Conservation (phyloP, 2,113 vertebrate species). For the Dascyllus trimaculatus region DNA sequence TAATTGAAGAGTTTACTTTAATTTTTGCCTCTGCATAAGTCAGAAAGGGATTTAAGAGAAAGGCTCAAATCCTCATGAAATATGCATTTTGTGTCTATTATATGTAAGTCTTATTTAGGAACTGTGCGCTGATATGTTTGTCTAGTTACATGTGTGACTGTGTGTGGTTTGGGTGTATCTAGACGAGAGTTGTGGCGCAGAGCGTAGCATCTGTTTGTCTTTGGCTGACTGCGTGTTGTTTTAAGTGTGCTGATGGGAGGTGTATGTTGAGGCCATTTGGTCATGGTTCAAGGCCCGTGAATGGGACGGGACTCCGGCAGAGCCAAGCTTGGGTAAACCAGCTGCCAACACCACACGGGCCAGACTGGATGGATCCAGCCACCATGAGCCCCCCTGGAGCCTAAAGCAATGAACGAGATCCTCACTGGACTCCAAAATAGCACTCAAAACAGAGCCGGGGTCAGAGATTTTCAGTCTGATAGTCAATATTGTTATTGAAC, state of each 20-base stretch:
- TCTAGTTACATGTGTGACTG: conserved; percentile 21
- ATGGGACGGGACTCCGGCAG: conserved; percentile 55
- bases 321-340: conserved; percentile 73
- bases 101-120: conserved; percentile 20
- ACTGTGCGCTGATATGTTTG: conserved; percentile 20
- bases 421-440: conserved; percentile 32
- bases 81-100: background rate
- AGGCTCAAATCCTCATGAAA: background rate
- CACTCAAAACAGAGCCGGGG: conserved; percentile 22
- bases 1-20: conserved; percentile 10
- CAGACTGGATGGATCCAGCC: conserved; percentile 55
- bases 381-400: conserved; percentile 47
- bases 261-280: conserved; percentile 73
- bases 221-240: conserved; percentile 80
- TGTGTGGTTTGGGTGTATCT: conserved; percentile 34
- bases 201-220: conserved; percentile 78
- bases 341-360: conserved; percentile 57
- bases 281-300: conserved; percentile 78
- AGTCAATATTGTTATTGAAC: conserved; percentile 2
- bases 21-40: conserved; percentile 1
- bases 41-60: conserved; percentile 10
- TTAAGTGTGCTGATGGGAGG: conserved; percentile 78
- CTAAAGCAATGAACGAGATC: conserved; percentile 19
- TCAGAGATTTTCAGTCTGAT: conserved; percentile 41
- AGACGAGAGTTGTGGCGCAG: conserved; percentile 47